These are phyloP conservation scores for Theodoxus fluviatilis DNA, from an alignment of 2,888 invertebrate genomes.

Conservation along the genomic window DNA sequence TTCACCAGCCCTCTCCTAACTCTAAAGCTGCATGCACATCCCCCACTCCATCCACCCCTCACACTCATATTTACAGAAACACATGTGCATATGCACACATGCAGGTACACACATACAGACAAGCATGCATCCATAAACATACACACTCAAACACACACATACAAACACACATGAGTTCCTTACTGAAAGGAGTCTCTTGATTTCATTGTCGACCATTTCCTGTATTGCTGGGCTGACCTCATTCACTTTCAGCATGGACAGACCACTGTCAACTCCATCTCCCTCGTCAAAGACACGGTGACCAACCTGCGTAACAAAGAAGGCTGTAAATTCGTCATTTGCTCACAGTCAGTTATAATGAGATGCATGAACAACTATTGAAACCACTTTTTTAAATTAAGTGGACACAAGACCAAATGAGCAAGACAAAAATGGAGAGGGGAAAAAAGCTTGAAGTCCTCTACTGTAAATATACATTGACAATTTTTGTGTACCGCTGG, in stretches of 20 bases:
- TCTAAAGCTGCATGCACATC: too few species aligned
- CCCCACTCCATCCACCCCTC: too few species aligned
- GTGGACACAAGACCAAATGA: not conserved
- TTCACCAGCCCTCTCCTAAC: too few species aligned
- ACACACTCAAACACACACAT: too few species aligned
- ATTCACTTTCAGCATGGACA: conserved; percentile 69
- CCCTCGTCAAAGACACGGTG: conserved; percentile 67
- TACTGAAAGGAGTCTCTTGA: conserved; percentile 85
- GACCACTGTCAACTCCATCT: conserved; percentile 43
- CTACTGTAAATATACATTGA: too few species aligned
- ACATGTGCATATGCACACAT: too few species aligned
- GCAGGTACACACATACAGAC: too few species aligned
- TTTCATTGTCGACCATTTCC: conserved; percentile 88
- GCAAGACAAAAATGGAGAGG: conserved; percentile 7
- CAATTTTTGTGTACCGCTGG: too few species aligned
- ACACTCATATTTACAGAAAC: too few species aligned
- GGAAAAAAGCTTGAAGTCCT: too few species aligned
- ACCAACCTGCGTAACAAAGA: conserved; percentile 62
- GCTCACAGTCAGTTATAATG: not conserved
- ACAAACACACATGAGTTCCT: too few species aligned
- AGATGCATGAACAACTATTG: not conserved
- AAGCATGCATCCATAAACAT: too few species aligned
- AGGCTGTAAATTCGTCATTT: not conserved
- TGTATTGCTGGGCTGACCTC: conserved; percentile 80
- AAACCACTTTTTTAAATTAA: not conserved